Conservation (phyloP, 2,113 vertebrate genomes). For the Loxodonta africana region DNA sequence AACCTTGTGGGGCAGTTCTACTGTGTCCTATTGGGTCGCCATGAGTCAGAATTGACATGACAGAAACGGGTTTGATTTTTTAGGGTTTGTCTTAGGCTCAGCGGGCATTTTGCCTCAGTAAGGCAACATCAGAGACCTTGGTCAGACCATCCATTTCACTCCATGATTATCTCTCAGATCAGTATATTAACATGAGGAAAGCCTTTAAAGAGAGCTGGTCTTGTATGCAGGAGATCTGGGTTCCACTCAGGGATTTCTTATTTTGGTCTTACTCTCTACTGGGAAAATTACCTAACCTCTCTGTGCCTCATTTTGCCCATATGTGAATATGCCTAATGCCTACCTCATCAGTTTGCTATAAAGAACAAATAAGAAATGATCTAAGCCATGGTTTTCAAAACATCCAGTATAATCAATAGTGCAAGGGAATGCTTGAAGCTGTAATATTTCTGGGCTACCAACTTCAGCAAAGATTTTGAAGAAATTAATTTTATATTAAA, state of each 20-base stretch:
- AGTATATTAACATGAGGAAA: background rate
- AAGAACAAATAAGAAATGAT: background rate
- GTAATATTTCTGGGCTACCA: background rate
- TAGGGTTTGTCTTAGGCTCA: background rate
- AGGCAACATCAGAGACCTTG: background rate
- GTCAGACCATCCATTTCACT: background rate
- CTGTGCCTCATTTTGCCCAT: background rate
- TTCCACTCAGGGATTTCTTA: background rate
- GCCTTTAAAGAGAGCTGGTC: background rate
- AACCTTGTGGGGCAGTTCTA: too few species aligned
- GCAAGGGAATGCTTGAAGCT: background rate
- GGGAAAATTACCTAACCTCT: conserved; percentile 29
- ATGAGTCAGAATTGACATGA: too few species aligned
- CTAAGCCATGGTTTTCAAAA: background rate
- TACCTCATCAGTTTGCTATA: background rate
- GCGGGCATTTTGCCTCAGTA: background rate
- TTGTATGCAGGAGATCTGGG: background rate
- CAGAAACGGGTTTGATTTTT: too few species aligned
- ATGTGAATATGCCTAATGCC: background rate
- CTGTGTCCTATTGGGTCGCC: too few species aligned
- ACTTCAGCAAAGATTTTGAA: background rate
- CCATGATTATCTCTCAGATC: conserved; percentile 7
- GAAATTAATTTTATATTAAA: conserved; percentile 21
- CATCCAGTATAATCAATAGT: background rate
- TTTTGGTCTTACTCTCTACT: background rate